These are phyloP conservation scores for Drosophila leonis DNA, from an alignment of 2,888 invertebrate genomes.

Conservation along the genomic window DNA sequence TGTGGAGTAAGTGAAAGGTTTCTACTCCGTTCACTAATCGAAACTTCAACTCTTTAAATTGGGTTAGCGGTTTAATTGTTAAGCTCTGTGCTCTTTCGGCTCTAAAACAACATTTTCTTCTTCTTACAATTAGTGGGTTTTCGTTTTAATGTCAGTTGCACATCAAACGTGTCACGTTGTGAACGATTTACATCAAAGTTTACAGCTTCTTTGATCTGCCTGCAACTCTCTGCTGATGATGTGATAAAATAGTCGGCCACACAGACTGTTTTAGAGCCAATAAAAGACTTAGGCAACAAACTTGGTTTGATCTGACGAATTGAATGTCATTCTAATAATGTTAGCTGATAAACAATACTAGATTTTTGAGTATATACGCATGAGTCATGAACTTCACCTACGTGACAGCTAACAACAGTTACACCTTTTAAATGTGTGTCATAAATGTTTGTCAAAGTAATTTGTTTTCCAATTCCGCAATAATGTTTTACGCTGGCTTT, in stretches of 20 bases:
- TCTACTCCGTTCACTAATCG: slow-evolving; percentile 13
- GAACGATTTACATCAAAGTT: slow-evolving; percentile 33
- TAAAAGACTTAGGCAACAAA: slow-evolving; percentile 51
- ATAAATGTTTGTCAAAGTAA: slow-evolving; percentile 46
- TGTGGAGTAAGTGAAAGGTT: slow-evolving; percentile 60
- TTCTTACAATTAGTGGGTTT: slow-evolving; percentile 47
- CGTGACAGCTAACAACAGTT: slow-evolving; percentile 43
- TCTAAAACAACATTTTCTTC: slow-evolving; percentile 23
- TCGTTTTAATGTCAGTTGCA: slow-evolving; percentile 66
- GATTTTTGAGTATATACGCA: not conserved
- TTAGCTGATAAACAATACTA: not conserved
- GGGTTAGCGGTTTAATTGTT: slow-evolving; percentile 56
- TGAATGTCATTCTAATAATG: not conserved
- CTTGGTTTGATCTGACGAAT: slow-evolving; percentile 4
- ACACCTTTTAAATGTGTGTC: slow-evolving; percentile 48
- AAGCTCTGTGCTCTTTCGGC: slow-evolving; percentile 27
- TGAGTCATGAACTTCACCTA: slow-evolving; percentile 65
- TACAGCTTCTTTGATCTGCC: slow-evolving; percentile 36
- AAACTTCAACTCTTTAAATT: slow-evolving; percentile 40
- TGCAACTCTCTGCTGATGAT: slow-evolving; percentile 37
- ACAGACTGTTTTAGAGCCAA: slow-evolving; percentile 17
- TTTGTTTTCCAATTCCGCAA: slow-evolving; percentile 25
- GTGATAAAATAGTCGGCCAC: slow-evolving; percentile 53
- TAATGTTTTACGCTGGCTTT: slow-evolving; percentile 18
- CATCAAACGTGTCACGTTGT: slow-evolving; percentile 54